A percentile compares a stretch with the other conserved stretches of the same genome.
These are phyloP conservation scores for Peromyscus melanophrys DNA, from an alignment of 2,797 vertebrate genomes.

Conservation along the genomic window DNA sequence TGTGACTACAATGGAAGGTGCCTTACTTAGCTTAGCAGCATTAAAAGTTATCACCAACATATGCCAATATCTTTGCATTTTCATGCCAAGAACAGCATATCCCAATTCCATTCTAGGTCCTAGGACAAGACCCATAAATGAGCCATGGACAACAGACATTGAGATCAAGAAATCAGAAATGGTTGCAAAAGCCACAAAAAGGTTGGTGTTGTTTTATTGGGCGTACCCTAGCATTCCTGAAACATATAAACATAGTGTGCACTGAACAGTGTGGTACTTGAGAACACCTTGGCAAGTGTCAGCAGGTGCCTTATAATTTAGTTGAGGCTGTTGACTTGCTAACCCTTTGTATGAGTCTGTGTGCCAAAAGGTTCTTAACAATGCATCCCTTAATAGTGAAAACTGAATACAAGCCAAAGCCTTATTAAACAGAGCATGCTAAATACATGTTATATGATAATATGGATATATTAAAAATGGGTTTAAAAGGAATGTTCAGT, in stretches of 20 bases:
- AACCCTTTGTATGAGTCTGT: not conserved
- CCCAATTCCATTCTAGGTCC: not conserved
- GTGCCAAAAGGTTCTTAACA: constrained; percentile 19
- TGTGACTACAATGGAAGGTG: not conserved
- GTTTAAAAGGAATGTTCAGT: constrained; percentile 43
- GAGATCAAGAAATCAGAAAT: not conserved
- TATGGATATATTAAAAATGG: constrained; percentile 49
- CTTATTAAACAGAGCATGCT: constrained; percentile 49
- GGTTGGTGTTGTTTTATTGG: not conserved
- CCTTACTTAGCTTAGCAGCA: too few species aligned
- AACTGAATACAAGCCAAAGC: constrained; percentile 9
- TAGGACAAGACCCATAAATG: not conserved
- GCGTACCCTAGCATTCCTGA: not conserved
- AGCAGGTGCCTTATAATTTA: not conserved
- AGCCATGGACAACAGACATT: not conserved
- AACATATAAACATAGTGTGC: not conserved
- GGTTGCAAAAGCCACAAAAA: not conserved
- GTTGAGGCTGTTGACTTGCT: constrained; percentile 3
- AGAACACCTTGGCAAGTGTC: not conserved
- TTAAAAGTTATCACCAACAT: not conserved
- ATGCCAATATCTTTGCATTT: not conserved
- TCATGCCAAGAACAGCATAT: not conserved
- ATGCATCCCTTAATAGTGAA: constrained; percentile 19
- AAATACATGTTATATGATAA: constrained; percentile 28
- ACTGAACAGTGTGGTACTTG: not conserved